Conservation (phyloP, 1,140 invertebrate genomes). For the Conus ventricosus region DNA sequence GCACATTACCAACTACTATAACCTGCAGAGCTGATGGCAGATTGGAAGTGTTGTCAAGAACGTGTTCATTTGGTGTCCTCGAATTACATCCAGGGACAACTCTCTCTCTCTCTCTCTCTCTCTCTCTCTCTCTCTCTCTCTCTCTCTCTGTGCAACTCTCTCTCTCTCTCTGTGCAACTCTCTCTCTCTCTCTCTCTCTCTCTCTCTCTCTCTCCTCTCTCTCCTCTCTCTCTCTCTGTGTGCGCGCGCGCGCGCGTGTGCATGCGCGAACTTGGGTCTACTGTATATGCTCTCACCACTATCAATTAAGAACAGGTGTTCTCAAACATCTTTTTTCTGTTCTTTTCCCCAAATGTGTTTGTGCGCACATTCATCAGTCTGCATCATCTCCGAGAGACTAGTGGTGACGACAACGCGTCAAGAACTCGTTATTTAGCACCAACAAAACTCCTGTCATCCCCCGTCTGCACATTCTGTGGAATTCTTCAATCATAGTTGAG, state of each 20-base stretch:
- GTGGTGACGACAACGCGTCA: too few species aligned
- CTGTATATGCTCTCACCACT: too few species aligned
- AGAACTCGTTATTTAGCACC: background rate
- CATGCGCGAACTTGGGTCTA: too few species aligned
- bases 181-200: constrained; percentile 10
- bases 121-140: constrained; percentile 10
- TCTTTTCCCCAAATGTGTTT: background rate
- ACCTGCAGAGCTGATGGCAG: background rate
- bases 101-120: constrained; percentile 10
- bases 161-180: constrained; percentile 1
- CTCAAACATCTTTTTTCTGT: background rate
- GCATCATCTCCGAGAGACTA: background rate
- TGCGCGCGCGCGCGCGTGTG: too few species aligned
- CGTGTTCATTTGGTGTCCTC: background rate
- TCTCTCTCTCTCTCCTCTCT: constrained; percentile 10
- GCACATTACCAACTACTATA: background rate
- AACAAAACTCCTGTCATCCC: background rate
- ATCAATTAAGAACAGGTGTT: background rate
- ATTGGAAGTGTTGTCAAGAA: too few species aligned
- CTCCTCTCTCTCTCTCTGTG: constrained; percentile 10
- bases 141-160: background rate
- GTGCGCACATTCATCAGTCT: background rate
- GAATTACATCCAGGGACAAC: background rate
- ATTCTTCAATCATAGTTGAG: background rate
- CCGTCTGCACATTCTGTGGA: background rate